A percentile compares a stretch with the other conserved stretches of the same genome.
Conservation (phyloP, 2,888 invertebrate species). For the Himalopsyche kuldschensis region DNA sequence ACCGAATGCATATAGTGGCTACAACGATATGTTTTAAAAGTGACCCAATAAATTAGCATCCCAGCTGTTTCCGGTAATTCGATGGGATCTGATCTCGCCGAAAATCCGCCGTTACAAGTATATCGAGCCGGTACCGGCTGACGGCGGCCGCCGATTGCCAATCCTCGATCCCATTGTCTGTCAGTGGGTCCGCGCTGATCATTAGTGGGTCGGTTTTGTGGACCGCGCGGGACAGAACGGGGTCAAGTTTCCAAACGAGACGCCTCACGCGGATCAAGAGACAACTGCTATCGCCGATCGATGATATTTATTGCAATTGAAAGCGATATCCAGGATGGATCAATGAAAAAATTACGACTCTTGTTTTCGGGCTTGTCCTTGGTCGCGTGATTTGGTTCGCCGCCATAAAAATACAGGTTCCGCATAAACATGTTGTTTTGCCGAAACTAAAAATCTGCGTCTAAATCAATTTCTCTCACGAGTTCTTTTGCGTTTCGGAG, state of each 20-base stretch:
- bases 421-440: background rate
- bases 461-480: too few relatives aligned
- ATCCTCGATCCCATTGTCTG: background rate
- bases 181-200: slow-evolving; percentile 4
- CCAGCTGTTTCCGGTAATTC: too few relatives aligned
- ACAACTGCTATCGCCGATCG: background rate
- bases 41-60: too few relatives aligned
- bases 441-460: too few relatives aligned
- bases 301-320: background rate
- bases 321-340: background rate
- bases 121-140: background rate
- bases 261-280: background rate
- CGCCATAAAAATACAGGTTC: background rate
- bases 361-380: background rate
- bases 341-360: background rate
- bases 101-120: background rate
- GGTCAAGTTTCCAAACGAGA: slow-evolving; percentile 35
- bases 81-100: background rate
- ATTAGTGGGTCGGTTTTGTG: slow-evolving; percentile 25
- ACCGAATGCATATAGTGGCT: too few relatives aligned
- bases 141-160: background rate
- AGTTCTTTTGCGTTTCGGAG: too few relatives aligned
- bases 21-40: too few relatives aligned
- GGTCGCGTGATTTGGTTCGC: background rate
- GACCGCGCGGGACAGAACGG: slow-evolving; percentile 12